phyloP scores from a whole-genome alignment of 1,140 invertebrate species.

The Zaprionus vittiger region DNA sequence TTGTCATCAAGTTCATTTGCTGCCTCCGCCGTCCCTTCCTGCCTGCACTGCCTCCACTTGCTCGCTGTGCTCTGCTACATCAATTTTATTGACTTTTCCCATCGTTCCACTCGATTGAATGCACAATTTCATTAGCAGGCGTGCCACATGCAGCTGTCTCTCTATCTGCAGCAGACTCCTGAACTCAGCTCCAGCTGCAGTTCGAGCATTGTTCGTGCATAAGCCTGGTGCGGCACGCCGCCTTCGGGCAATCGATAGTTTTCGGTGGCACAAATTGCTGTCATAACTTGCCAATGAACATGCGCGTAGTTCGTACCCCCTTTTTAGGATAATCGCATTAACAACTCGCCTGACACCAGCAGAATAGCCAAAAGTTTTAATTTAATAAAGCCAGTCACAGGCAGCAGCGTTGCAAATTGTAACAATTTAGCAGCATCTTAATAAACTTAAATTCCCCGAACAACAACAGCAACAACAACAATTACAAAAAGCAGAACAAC shows the following conservation, averaged over 20 bases:
- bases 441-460: slow-evolving; percentile 62
- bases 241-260: slow-evolving; percentile 52
- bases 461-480: slow-evolving; percentile 4
- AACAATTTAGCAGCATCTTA: slow-evolving; percentile 43
- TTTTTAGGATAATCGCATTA: slow-evolving; percentile 59
- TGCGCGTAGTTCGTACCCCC: not conserved
- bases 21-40: slow-evolving; percentile 9
- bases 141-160: slow-evolving; percentile 70
- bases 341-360: slow-evolving; percentile 52
- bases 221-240: not conserved
- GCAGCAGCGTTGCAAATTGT: slow-evolving; percentile 23
- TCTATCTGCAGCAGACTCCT: slow-evolving; percentile 11
- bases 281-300: slow-evolving; percentile 41
- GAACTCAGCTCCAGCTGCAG: slow-evolving; percentile 4
- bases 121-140: slow-evolving; percentile 84
- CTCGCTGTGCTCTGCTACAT: slow-evolving; percentile 68
- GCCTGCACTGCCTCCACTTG: slow-evolving; percentile 42
- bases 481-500: not conserved
- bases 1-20: slow-evolving; percentile 57
- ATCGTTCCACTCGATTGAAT: slow-evolving; percentile 84
- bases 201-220: slow-evolving; percentile 42
- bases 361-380: slow-evolving; percentile 60
- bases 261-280: slow-evolving; percentile 51
- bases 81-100: slow-evolving; percentile 84
- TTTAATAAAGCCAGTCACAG: slow-evolving; percentile 68